A percentile compares a stretch with the other conserved stretches of the same genome.
Conservation (phyloP, 2,888 invertebrate species). For the Leucophenga maculata region DNA sequence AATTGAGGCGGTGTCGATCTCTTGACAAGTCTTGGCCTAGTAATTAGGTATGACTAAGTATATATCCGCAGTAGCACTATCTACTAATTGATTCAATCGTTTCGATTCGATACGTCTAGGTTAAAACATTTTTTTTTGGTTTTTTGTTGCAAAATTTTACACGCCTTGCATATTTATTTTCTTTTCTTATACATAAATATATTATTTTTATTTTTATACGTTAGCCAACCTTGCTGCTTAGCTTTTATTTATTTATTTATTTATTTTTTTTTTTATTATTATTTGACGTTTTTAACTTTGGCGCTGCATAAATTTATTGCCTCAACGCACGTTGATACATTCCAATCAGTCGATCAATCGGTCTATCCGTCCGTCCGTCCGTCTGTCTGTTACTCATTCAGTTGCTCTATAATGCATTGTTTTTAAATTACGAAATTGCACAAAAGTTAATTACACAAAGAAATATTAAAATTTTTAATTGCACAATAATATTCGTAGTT, state of each 20-base stretch:
- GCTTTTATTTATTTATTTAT: not conserved
- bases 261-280: not conserved
- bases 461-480: not conserved
- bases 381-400: not conserved
- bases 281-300: not conserved
- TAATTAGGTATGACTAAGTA: no score
- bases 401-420: not conserved
- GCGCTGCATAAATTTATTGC: not conserved
- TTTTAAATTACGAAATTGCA: not conserved
- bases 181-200: constrained; percentile 24
- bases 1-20: no score
- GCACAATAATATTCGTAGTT: not conserved
- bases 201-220: constrained; percentile 44
- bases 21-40: no score
- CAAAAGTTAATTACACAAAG: not conserved
- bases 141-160: constrained; percentile 36
- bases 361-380: no score
- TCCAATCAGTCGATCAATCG: no score
- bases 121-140: not conserved
- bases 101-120: no score
- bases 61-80: no score
- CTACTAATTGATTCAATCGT: no score
- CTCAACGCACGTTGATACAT: not conserved
- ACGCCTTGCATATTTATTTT: constrained; percentile 50
- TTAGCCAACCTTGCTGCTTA: constrained; percentile 51